Evolutionary conservation across 1,140 invertebrate genomes (phyloP).

Genomic region (Yoshiicerus persimilis): DNA sequence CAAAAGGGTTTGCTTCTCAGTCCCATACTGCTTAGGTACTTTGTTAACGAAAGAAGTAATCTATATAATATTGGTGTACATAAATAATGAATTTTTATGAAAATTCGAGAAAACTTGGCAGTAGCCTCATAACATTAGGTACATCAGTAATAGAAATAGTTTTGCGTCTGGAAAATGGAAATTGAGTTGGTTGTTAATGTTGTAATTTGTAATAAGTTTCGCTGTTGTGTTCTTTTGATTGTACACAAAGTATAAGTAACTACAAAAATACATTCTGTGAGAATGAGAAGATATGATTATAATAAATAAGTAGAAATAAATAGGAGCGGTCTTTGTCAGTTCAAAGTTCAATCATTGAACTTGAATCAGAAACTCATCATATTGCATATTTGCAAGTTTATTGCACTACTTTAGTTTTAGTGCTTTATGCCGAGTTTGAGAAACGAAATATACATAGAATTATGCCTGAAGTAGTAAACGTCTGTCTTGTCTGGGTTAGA

Average conservation of each 20-base stretch:
- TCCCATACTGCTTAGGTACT: too few species aligned
- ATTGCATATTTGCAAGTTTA: neutral
- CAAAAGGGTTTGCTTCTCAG: too few species aligned
- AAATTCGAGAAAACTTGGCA: neutral
- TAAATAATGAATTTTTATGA: too few species aligned
- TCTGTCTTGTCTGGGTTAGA: too few species aligned
- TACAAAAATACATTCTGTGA: neutral
- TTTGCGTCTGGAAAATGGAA: neutral
- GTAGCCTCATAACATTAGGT: too few species aligned
- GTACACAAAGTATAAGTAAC: neutral
- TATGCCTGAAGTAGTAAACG: neutral
- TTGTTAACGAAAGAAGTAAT: too few species aligned
- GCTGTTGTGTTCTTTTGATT: too few species aligned
- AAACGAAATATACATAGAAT: neutral
- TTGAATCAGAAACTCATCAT: neutral
- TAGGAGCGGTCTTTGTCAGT: neutral
- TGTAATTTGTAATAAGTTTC: too few species aligned
- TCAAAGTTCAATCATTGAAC: conserved; percentile 20
- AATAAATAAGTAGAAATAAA: neutral
- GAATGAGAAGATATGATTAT: neutral
- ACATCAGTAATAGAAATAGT: neutral
- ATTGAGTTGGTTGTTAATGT: too few species aligned
- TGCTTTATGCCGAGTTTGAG: conserved; percentile 1
- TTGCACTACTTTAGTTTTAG: conserved; percentile 12
- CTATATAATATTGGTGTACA: too few species aligned